A percentile compares a stretch with the other conserved stretches of the same genome.
Conservation (phyloP, 1,140 invertebrate species). For the Thaumetopoea pityocampa region DNA sequence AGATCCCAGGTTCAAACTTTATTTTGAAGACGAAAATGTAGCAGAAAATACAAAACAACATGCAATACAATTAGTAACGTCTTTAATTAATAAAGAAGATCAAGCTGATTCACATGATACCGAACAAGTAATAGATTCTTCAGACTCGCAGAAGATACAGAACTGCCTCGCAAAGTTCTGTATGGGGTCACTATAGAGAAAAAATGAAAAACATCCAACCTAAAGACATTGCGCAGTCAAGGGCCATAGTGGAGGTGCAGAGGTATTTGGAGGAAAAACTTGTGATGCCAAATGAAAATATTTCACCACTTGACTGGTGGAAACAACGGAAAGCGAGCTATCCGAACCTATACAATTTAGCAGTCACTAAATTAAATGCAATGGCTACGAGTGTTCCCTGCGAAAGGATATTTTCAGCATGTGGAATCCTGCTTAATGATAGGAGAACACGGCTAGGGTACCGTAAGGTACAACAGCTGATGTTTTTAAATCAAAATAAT, state of each 20-base stretch:
- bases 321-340: conserved; percentile 7
- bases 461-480: conserved; percentile 16
- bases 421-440: conserved; percentile 8
- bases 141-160: too few species aligned
- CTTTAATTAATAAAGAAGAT: background rate
- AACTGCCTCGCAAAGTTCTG: background rate
- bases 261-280: conserved; percentile 14
- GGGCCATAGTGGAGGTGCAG: conserved; percentile 16
- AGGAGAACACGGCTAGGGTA: conserved; percentile 14
- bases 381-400: conserved; percentile 19
- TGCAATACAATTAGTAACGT: background rate
- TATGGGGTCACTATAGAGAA: conserved; percentile 5
- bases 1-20: conserved; percentile 12
- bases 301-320: conserved; percentile 14
- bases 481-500: conserved; percentile 21
- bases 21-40: conserved; percentile 2
- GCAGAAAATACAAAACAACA: conserved; percentile 7
- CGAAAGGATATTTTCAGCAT: conserved; percentile 20
- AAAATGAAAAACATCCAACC: conserved; percentile 2
- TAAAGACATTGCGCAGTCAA: conserved; percentile 2
- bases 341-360: conserved; percentile 12
- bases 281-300: conserved; percentile 1
- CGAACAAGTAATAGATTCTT: background rate
- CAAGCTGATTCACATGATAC: background rate
- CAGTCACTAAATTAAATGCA: conserved; percentile 11